phyloP scores from a whole-genome alignment of 2,113 vertebrate species.

The Sus scrofa region T2T-Sscrofa CM000814.6:147094501-147095000 shows the following conservation, averaged over 20 bases:
- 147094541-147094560: background rate
- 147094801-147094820: background rate
- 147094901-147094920: background rate
- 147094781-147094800: no score
- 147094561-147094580: no score
- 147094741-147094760: rapidly evolving
- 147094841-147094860: background rate
- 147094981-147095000: background rate
- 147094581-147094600: background rate
- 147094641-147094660: no score
- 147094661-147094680: no score
- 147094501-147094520: rapidly evolving
- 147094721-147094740: rapidly evolving
- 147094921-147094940: rapidly evolving
- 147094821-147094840: rapidly evolving
- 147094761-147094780: rapidly evolving
- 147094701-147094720: rapidly evolving
- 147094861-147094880: rapidly evolving
- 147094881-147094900: rapidly evolving
- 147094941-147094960: background rate
- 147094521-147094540: rapidly evolving
- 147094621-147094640: no score
- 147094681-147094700: background rate
- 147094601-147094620: background rate
- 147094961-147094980: background rate